Conservation (phyloP, 2,888 invertebrate genomes). For the Phengaris arion region DNA sequence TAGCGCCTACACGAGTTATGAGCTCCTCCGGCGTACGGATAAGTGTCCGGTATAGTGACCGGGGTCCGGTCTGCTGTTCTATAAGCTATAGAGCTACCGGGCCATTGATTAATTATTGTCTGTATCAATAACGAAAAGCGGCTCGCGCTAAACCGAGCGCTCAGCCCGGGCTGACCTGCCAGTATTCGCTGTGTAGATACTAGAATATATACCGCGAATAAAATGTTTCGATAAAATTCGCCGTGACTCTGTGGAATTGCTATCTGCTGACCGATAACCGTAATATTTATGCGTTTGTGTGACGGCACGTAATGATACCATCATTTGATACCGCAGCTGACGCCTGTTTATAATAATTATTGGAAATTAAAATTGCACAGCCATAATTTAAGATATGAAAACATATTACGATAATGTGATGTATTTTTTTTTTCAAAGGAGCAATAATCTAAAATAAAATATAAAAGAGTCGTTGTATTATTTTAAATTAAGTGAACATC, state of each 20-base stretch:
- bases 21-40: not conserved
- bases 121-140: not conserved
- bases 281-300: not conserved
- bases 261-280: not conserved
- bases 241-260: not conserved
- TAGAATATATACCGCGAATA: not conserved
- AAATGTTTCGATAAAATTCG: not conserved
- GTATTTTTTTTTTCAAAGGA: not conserved
- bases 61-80: not conserved
- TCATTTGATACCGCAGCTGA: not conserved
- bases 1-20: not conserved
- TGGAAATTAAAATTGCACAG: not conserved
- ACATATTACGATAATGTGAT: too few species aligned
- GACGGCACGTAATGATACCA: not conserved
- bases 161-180: not conserved
- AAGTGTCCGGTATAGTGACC: not conserved
- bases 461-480: not conserved
- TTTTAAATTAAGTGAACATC: not conserved
- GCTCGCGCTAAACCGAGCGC: not conserved
- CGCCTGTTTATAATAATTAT: not conserved
- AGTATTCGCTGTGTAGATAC: too few species aligned
- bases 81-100: not conserved
- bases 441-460: not conserved
- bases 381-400: not conserved
- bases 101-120: constrained; percentile 6